Percentiles rank a stretch among this genome's conserved stretches.
Evolutionary conservation across 2,888 invertebrate species (phyloP).

Genomic region (Epirrita christyi): DNA sequence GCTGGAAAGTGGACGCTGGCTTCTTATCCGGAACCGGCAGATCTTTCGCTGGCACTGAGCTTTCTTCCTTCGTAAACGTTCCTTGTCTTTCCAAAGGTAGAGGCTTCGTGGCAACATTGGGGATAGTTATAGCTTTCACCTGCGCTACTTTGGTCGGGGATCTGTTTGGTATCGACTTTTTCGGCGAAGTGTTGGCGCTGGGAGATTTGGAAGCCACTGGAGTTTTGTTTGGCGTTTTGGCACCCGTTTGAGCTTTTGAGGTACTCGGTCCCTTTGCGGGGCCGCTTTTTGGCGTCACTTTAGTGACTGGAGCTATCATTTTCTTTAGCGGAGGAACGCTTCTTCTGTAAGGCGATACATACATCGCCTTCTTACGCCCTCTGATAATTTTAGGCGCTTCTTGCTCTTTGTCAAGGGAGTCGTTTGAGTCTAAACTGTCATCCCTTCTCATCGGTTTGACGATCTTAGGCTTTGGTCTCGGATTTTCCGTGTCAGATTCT

Average conservation of each 20-base stretch:
- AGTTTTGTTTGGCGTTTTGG: conserved; percentile 62
- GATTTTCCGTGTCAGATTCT: conserved; percentile 72
- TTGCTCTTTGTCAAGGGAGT: conserved; percentile 70
- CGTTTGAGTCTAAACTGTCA: conserved; percentile 75
- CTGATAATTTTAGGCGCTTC: conserved; percentile 85
- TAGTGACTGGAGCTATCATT: conserved; percentile 45
- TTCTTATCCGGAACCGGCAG: conserved; percentile 66
- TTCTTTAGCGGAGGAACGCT: conserved; percentile 66
- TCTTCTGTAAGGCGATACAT: conserved; percentile 85
- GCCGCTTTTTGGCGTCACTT: conserved; percentile 50
- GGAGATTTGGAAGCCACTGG: conserved; percentile 53
- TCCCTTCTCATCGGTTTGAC: conserved; percentile 80
- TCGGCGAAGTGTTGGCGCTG: conserved; percentile 67
- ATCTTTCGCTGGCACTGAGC: conserved; percentile 68
- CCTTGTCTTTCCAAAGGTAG: conserved; percentile 91
- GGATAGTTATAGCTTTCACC: conserved; percentile 55
- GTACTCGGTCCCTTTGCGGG: conserved; percentile 49
- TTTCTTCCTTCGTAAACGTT: conserved; percentile 95
- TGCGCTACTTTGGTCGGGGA: conserved; percentile 61
- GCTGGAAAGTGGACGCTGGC: conserved; percentile 42
- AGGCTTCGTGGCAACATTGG: conserved; percentile 64
- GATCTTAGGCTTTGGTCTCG: conserved; percentile 84
- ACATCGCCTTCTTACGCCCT: conserved; percentile 88
- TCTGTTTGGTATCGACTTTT: conserved; percentile 61
- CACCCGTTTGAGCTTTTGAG: conserved; percentile 58